A percentile compares a stretch with the other conserved stretches of the same genome.
phyloP scores from a whole-genome alignment of 2,888 invertebrate genomes.

The Tyria jacobaeae region DNA sequence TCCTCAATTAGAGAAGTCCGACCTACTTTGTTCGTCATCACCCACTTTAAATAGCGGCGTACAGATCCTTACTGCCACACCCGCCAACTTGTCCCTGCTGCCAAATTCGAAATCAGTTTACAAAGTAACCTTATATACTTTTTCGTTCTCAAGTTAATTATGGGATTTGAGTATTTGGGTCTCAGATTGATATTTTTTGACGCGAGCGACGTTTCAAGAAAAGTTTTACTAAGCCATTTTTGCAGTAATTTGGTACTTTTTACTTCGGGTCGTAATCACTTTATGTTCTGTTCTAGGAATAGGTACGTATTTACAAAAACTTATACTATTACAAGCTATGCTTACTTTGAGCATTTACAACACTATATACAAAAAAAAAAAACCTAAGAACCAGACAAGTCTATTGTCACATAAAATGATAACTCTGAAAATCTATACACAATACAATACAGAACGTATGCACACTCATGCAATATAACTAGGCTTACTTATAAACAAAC shows the following conservation, averaged over 20 bases:
- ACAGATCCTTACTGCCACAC: slow-evolving; percentile 21
- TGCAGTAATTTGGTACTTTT: background rate
- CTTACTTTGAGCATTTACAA: no score
- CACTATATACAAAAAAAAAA: no score
- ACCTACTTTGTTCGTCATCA: slow-evolving; percentile 58
- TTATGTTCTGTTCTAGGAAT: no score
- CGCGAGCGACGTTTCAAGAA: background rate
- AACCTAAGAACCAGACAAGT: no score
- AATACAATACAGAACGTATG: no score
- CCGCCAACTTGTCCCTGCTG: slow-evolving; percentile 36
- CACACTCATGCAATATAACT: no score
- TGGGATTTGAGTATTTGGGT: slow-evolving; percentile 20
- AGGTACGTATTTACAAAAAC: no score
- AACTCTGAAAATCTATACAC: no score
- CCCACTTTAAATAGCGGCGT: slow-evolving; percentile 49
- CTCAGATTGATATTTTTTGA: slow-evolving; percentile 3
- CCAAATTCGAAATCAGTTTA: slow-evolving; percentile 51
- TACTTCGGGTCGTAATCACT: background rate
- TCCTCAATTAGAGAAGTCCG: slow-evolving; percentile 53
- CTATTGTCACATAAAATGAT: no score
- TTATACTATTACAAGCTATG: no score
- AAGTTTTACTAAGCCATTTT: background rate
- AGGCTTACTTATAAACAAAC: no score
- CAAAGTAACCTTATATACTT: slow-evolving; percentile 37
- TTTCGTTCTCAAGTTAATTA: slow-evolving; percentile 30